Conservation (phyloP, 1,140 invertebrate genomes). For the Bombyx mori region ASM3026992v2 NC_085122.1:6938501-6939000, state of each 20-base stretch:
- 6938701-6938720: slow-evolving; percentile 33
- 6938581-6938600: background rate
- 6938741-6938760: slow-evolving; percentile 59
- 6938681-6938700: slow-evolving; percentile 20
- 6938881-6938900: too few relatives aligned
- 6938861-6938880: too few relatives aligned
- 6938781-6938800: slow-evolving; percentile 21
- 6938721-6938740: slow-evolving; percentile 54
- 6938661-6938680: slow-evolving; percentile 18
- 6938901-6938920: too few relatives aligned
- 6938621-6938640: background rate
- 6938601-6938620: too few relatives aligned
- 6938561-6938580: slow-evolving; percentile 13
- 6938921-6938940: too few relatives aligned
- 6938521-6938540: slow-evolving; percentile 22
- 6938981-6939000: too few relatives aligned
- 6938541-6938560: slow-evolving; percentile 13
- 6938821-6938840: too few relatives aligned
- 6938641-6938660: slow-evolving; percentile 32
- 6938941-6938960: too few relatives aligned
- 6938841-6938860: too few relatives aligned
- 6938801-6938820: too few relatives aligned
- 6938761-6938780: slow-evolving; percentile 60
- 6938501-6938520: slow-evolving; percentile 48
- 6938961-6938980: too few relatives aligned